Conservation (phyloP, 2,888 invertebrate species). For the Cantharis lateralis region DNA sequence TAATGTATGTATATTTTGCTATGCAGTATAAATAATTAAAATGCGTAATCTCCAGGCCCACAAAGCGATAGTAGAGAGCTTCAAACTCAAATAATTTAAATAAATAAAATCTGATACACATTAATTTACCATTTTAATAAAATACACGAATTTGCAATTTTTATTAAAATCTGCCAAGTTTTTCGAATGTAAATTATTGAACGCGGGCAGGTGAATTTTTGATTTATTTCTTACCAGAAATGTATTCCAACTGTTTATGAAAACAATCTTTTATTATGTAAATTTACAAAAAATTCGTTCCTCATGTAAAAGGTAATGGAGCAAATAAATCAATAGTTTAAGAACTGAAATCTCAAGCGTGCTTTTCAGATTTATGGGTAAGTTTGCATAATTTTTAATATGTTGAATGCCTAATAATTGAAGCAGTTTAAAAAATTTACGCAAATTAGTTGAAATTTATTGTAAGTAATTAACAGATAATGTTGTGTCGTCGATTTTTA, state of each 20-base stretch:
- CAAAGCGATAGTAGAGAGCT: neutral
- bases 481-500: no score
- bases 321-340: conserved; percentile 3
- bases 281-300: conserved; percentile 1
- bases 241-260: neutral
- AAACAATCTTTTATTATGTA: conserved; percentile 2
- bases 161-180: neutral
- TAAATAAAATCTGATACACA: neutral
- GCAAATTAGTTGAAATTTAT: neutral
- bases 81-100: neutral
- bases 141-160: neutral
- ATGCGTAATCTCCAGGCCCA: neutral
- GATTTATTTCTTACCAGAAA: neutral
- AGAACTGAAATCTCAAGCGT: neutral
- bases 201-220: neutral
- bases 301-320: conserved; percentile 2
- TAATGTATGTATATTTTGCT: neutral
- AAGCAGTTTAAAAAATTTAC: neutral
- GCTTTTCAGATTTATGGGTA: neutral
- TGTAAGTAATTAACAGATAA: neutral
- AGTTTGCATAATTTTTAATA: neutral
- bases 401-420: neutral
- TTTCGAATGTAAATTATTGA: neutral
- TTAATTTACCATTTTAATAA: neutral
- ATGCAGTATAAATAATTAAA: neutral